A percentile compares a stretch with the other conserved stretches of the same genome.
phyloP scores from a whole-genome alignment of 2,113 vertebrate genomes.

The Chinchilla lanigera region DNA sequence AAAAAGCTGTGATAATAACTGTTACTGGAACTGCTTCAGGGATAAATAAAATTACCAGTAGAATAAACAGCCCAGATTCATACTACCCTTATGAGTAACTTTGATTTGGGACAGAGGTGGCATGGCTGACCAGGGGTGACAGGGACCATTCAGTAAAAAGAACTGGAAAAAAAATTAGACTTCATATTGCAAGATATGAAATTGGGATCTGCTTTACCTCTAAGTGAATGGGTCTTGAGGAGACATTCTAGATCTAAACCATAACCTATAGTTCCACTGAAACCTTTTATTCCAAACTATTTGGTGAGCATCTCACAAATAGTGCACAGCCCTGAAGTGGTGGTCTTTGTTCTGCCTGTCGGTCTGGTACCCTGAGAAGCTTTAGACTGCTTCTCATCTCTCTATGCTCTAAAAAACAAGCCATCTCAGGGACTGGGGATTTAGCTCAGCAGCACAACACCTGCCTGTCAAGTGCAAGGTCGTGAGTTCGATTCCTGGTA shows the following conservation, averaged over 20 bases:
- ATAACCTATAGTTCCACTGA: not conserved
- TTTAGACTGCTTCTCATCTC: not conserved
- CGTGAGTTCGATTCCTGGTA: no score
- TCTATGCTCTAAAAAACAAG: not conserved
- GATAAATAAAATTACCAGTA: not conserved
- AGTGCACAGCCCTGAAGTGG: not conserved
- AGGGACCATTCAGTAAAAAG: not conserved
- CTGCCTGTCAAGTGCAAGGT: no score
- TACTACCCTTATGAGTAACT: not conserved
- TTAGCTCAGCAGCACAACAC: no score
- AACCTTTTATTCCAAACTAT: not conserved
- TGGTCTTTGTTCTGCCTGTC: not conserved
- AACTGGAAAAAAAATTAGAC: not conserved
- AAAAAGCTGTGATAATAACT: not conserved
- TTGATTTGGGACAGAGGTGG: not conserved
- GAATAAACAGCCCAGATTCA: not conserved
- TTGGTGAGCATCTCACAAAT: no score
- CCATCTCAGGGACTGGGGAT: no score
- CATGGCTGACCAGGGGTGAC: not conserved
- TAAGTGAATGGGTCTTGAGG: not conserved
- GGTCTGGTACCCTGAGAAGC: not conserved
- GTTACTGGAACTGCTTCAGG: not conserved
- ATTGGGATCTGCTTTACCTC: not conserved
- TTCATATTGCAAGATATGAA: not conserved
- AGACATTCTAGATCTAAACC: not conserved